A percentile compares a stretch with the other conserved stretches of the same genome.
phyloP scores from a whole-genome alignment of 1,140 invertebrate genomes.

The Diachasma alloeum region DNA sequence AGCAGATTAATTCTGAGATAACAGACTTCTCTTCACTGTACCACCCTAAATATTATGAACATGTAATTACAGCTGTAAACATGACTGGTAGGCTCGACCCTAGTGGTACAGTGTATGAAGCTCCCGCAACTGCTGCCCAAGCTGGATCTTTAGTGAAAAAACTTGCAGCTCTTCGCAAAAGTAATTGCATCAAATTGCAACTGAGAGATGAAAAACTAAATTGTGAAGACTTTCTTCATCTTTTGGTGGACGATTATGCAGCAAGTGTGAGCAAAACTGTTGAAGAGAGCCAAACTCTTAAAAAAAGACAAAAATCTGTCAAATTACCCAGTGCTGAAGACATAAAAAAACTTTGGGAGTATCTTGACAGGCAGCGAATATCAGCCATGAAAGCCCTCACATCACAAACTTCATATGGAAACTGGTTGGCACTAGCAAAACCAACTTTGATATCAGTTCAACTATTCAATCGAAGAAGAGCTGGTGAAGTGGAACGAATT shows the following conservation, averaged over 20 bases:
- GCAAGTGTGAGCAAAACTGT: constrained; percentile 19
- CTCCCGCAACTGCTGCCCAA: constrained; percentile 8
- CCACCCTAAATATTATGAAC: background rate
- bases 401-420: background rate
- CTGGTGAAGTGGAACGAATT: constrained; percentile 31
- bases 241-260: constrained; percentile 10
- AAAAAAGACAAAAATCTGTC: constrained; percentile 14
- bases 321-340: background rate
- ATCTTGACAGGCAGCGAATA: background rate
- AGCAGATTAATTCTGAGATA: background rate
- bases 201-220: background rate
- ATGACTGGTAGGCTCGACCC: background rate
- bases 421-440: constrained; percentile 5
- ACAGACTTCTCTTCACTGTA: background rate
- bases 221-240: constrained; percentile 21
- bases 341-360: background rate
- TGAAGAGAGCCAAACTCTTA: constrained; percentile 10
- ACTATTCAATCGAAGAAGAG: constrained; percentile 24
- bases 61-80: constrained; percentile 2
- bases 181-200: constrained; percentile 16
- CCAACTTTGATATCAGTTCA: constrained; percentile 20
- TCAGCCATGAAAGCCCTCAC: background rate
- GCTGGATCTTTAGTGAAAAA: constrained; percentile 21
- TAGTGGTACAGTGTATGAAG: background rate
- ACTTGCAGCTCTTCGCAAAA: background rate